These are phyloP conservation scores for Psilanteris sp. DNA, from an alignment of 1,140 invertebrate species.

Conservation along the genomic window DNA sequence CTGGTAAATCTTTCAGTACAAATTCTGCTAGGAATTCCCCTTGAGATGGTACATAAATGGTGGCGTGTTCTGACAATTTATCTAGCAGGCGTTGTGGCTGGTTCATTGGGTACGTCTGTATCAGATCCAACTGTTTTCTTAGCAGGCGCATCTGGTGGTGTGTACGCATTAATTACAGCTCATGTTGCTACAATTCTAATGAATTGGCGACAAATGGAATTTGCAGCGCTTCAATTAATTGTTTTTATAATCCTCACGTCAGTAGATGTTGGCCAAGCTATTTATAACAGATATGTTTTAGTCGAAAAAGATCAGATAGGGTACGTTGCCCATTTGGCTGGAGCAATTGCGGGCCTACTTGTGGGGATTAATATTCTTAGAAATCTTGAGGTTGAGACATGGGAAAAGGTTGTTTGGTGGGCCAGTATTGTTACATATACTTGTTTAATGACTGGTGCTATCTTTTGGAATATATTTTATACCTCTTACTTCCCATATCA, in stretches of 20 bases:
- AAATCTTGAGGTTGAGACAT: conserved; percentile 91
- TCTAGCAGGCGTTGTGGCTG: conserved; percentile 90
- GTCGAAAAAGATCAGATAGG: conserved; percentile 86
- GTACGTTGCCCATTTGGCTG: conserved; percentile 93
- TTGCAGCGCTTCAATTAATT: conserved; percentile 88
- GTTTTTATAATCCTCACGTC: conserved; percentile 87
- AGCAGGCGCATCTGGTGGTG: conserved; percentile 97
- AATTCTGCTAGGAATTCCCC: conserved; percentile 92
- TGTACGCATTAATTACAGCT: conserved; percentile 96
- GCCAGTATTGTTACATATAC: conserved; percentile 87
- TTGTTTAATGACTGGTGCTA: conserved; percentile 87
- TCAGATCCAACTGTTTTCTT: conserved; percentile 92
- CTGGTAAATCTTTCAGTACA: conserved; percentile 96
- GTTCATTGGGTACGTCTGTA: conserved; percentile 93
- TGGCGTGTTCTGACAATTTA: conserved; percentile 92
- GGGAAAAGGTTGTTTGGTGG: conserved; percentile 93
- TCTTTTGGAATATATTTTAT: conserved; percentile 87
- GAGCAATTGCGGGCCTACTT: conserved; percentile 92
- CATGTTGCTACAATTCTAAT: conserved; percentile 97
- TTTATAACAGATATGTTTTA: conserved; percentile 88
- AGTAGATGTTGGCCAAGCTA: conserved; percentile 89
- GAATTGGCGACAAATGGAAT: conserved; percentile 97
- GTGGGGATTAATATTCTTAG: conserved; percentile 80
- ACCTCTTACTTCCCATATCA: conserved; percentile 69
- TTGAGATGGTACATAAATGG: conserved; percentile 97